Evolutionary conservation across 2,888 invertebrate genomes (phyloP).

Genomic region (Pelosia muscerda): DNA sequence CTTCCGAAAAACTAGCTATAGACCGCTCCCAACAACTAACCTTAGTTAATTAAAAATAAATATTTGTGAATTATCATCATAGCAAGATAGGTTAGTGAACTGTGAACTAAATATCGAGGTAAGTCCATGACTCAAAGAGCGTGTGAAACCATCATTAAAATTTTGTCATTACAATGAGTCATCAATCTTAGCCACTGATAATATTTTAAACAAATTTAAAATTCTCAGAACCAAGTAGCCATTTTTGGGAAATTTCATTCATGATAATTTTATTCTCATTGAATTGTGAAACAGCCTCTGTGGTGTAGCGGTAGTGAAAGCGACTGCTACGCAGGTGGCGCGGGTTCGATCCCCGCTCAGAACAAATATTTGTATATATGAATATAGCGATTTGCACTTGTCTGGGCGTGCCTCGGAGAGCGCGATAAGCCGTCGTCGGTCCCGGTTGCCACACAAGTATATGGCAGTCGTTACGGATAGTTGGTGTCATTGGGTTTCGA

Average conservation of each 20-base stretch:
- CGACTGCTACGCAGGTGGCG: too few species aligned
- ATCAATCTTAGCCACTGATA: constrained; percentile 16
- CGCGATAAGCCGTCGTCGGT: too few species aligned
- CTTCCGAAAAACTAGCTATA: too few species aligned
- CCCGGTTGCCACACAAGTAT: too few species aligned
- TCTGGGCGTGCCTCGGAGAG: too few species aligned
- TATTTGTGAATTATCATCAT: neutral
- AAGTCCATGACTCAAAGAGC: constrained; percentile 9
- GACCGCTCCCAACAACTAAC: neutral
- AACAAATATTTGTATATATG: too few species aligned
- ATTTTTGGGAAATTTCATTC: constrained; percentile 1
- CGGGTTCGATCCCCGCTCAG: too few species aligned
- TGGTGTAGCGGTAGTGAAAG: too few species aligned
- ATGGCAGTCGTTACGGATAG: too few species aligned
- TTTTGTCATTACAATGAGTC: constrained; percentile 16
- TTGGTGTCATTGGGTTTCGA: too few species aligned
- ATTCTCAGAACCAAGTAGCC: constrained; percentile 4
- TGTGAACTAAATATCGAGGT: neutral
- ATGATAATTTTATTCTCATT: neutral
- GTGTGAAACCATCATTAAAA: constrained; percentile 5
- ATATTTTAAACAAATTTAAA: neutral
- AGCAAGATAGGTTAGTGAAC: constrained; percentile 8
- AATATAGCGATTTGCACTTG: too few species aligned
- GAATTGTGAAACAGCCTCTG: neutral
- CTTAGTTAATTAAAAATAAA: neutral